Conservation (phyloP, 2,113 vertebrate genomes). For the Ciconia stormi region DNA sequence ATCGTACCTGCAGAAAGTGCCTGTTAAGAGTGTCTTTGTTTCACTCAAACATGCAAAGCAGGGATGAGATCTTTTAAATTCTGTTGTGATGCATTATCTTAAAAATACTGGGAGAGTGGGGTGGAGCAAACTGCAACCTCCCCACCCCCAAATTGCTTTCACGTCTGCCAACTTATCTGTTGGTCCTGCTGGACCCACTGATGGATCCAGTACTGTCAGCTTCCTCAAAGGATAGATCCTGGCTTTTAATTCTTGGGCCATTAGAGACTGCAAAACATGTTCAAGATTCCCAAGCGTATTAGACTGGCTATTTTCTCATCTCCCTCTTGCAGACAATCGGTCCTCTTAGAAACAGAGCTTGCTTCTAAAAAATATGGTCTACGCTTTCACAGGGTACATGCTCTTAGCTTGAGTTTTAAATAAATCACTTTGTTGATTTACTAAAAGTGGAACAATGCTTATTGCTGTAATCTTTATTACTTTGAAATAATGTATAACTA, state of each 20-base stretch:
- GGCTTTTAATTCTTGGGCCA: background rate
- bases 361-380: background rate
- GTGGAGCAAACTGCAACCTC: background rate
- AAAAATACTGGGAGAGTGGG: background rate
- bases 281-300: background rate
- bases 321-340: background rate
- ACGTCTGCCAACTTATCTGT: background rate
- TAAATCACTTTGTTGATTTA: background rate
- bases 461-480: slow-evolving; percentile 24
- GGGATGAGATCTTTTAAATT: background rate
- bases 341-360: background rate
- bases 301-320: background rate
- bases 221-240: background rate
- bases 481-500: slow-evolving; percentile 41
- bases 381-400: background rate
- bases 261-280: background rate
- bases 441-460: background rate
- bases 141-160: background rate
- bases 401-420: background rate
- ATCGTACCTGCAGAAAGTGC: background rate
- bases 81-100: background rate
- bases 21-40: background rate
- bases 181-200: background rate
- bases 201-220: background rate
- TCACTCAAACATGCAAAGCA: background rate